These are phyloP conservation scores for Champsocephalus esox DNA, from an alignment of 2,797 vertebrate species.

Conservation along the genomic window DNA sequence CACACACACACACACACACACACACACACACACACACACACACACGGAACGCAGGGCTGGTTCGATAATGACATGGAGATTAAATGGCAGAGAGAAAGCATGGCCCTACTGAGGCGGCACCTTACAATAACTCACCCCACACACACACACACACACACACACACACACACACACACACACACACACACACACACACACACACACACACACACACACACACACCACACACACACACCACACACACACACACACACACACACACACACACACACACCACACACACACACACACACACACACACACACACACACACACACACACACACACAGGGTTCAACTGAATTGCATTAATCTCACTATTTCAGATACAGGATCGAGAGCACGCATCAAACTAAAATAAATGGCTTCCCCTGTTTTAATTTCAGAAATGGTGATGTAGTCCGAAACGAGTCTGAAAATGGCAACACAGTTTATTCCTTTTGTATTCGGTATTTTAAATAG, in stretches of 20 bases:
- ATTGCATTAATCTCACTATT: constrained; percentile 33
- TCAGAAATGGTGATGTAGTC: background rate
- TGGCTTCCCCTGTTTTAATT: background rate
- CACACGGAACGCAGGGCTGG: constrained; percentile 2
- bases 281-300: background rate
- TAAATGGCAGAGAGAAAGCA: constrained; percentile 48
- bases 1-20: no score
- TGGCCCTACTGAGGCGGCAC: constrained; percentile 36
- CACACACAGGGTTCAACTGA: background rate
- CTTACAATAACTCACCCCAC: constrained; percentile 23
- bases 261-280: background rate
- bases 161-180: no score
- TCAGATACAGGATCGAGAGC: constrained; percentile 27
- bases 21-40: background rate
- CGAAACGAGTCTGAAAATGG: background rate
- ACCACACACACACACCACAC: no score
- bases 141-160: no score
- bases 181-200: no score
- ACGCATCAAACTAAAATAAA: constrained; percentile 20
- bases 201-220: background rate
- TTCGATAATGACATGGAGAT: constrained; percentile 62
- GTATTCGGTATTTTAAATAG: background rate
- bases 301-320: background rate
- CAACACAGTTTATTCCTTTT: background rate
- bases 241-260: background rate